Evolutionary conservation across 2,797 vertebrate species (phyloP).

Genomic region (Jordanella pulchra): DNA sequence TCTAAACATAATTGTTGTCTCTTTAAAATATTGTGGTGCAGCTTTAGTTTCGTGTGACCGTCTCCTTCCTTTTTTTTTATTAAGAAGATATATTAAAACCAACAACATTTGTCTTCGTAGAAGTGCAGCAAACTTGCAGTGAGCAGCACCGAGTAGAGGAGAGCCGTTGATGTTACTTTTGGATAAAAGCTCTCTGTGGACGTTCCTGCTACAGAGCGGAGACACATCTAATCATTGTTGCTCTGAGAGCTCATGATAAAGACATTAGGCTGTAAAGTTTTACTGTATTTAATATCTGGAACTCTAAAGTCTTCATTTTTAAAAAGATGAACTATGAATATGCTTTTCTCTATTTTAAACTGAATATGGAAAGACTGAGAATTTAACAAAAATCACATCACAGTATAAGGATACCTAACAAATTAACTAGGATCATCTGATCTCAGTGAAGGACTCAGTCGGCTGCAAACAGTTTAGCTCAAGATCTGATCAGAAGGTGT

Average conservation of each 20-base stretch:
- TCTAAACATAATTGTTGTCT: too few species aligned
- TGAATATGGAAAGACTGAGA: background rate
- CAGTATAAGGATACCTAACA: background rate
- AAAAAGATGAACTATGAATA: too few species aligned
- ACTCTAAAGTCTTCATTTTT: background rate
- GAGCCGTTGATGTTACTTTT: background rate
- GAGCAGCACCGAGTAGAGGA: background rate
- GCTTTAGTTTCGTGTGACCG: background rate
- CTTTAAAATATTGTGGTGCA: background rate
- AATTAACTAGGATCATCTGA: background rate
- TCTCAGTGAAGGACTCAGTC: background rate
- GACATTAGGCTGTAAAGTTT: background rate
- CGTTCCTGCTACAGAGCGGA: too few species aligned
- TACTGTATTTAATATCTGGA: background rate
- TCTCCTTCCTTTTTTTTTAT: background rate
- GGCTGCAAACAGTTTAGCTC: background rate
- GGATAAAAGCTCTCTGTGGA: too few species aligned
- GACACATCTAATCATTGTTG: too few species aligned
- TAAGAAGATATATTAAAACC: background rate
- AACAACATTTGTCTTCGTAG: background rate
- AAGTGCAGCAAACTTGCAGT: background rate
- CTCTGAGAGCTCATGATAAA: background rate
- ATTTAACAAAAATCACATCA: background rate
- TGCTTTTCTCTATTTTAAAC: too few species aligned
- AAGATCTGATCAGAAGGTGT: background rate